phyloP scores from a whole-genome alignment of 2,113 vertebrate species.

The Rissa tridactyla region DNA sequence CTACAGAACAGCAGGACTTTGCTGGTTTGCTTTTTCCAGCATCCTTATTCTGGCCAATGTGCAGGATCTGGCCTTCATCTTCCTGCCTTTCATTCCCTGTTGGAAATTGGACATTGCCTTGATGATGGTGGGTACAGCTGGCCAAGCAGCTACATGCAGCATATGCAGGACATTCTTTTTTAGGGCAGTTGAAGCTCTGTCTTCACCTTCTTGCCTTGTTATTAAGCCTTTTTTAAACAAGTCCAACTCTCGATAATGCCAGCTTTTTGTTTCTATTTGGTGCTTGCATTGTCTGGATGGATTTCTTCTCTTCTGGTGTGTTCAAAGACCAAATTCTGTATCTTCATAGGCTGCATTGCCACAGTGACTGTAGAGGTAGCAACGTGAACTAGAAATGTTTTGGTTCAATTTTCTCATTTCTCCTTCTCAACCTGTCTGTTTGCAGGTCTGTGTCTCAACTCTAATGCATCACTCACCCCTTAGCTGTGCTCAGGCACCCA shows the following conservation, averaged over 20 bases:
- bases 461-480: background rate
- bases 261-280: background rate
- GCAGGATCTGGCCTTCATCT: background rate
- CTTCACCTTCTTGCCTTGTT: background rate
- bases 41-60: background rate
- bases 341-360: rapidly evolving
- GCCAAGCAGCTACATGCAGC: background rate
- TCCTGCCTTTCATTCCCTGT: background rate
- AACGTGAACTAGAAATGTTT: background rate
- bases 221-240: background rate
- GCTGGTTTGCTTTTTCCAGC: background rate
- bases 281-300: background rate
- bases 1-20: background rate
- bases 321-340: background rate
- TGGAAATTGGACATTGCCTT: background rate
- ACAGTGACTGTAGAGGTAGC: background rate
- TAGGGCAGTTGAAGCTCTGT: background rate
- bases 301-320: background rate
- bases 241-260: background rate
- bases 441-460: background rate
- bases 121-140: background rate
- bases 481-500: background rate
- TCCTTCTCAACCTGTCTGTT: background rate
- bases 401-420: background rate
- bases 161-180: background rate